Conservation (phyloP, 2,888 invertebrate genomes). For the Tachina grossa region DNA sequence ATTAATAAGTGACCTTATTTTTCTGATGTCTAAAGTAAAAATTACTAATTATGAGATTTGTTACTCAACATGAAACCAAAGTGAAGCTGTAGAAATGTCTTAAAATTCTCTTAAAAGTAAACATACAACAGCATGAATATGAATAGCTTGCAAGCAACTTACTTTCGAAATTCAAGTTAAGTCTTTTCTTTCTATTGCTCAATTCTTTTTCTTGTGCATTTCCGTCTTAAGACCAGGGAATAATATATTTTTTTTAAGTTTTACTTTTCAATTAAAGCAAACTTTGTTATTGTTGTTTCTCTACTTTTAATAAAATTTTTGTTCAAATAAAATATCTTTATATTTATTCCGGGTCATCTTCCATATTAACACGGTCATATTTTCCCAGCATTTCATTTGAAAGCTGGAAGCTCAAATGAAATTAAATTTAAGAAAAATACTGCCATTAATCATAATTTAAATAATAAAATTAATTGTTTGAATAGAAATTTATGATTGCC, state of each 20-base stretch:
- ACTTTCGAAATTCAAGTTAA: conserved; percentile 34
- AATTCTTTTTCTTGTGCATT: background rate
- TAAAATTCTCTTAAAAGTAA: background rate
- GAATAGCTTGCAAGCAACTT: conserved; percentile 2
- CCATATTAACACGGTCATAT: background rate
- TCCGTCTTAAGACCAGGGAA: conserved; percentile 6
- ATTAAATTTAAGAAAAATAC: conserved; percentile 3
- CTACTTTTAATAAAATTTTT: background rate
- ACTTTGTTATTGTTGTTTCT: conserved; percentile 33
- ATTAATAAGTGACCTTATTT: conserved; percentile 54
- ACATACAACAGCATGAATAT: background rate
- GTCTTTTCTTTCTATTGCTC: background rate
- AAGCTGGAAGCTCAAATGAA: conserved; percentile 11
- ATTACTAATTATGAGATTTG: conserved; percentile 6
- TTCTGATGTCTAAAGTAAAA: conserved; percentile 34
- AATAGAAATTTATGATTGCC: background rate
- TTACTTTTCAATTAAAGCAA: conserved; percentile 65
- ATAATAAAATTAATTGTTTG: background rate
- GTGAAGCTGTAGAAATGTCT: background rate
- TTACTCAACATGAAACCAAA: background rate
- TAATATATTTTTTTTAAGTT: conserved; percentile 35
- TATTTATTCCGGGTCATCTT: conserved; percentile 16
- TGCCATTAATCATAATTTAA: background rate
- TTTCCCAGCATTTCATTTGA: background rate
- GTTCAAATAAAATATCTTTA: conserved; percentile 5